Evolutionary conservation across 2,113 vertebrate genomes (phyloP).

Genomic region (Apodemus speciosus): DNA sequence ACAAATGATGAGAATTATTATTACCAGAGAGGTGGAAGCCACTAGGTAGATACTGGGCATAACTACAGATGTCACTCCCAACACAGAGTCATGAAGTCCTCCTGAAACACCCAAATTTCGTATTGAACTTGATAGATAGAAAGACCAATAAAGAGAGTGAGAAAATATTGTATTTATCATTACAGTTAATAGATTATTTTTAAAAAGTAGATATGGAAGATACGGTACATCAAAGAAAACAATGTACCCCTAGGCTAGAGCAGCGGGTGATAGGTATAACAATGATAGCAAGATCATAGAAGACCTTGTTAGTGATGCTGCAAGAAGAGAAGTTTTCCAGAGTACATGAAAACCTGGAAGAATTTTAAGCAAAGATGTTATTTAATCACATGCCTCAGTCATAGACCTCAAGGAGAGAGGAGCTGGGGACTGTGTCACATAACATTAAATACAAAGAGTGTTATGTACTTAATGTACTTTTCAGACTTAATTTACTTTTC

Average conservation of each 20-base stretch:
- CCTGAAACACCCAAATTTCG: background rate
- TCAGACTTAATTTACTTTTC: background rate
- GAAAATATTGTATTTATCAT: background rate
- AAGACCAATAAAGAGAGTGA: background rate
- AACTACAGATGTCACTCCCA: background rate
- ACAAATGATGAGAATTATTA: background rate
- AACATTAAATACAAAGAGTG: background rate
- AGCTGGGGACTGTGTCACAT: background rate
- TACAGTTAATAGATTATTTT: background rate
- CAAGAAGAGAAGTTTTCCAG: background rate
- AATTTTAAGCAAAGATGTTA: background rate
- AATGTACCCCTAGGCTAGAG: background rate
- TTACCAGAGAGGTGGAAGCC: background rate
- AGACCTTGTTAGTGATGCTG: background rate
- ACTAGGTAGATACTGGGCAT: background rate
- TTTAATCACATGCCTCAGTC: background rate
- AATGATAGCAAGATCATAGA: background rate
- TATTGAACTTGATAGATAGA: background rate
- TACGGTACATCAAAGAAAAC: background rate
- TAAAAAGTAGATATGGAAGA: background rate
- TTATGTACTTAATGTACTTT: background rate
- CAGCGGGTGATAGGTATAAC: background rate
- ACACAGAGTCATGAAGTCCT: background rate
- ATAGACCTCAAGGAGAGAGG: background rate
- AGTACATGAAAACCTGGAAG: background rate